Evolutionary conservation across 2,888 invertebrate genomes (phyloP).

Genomic region (Thymelicus acteon): DNA sequence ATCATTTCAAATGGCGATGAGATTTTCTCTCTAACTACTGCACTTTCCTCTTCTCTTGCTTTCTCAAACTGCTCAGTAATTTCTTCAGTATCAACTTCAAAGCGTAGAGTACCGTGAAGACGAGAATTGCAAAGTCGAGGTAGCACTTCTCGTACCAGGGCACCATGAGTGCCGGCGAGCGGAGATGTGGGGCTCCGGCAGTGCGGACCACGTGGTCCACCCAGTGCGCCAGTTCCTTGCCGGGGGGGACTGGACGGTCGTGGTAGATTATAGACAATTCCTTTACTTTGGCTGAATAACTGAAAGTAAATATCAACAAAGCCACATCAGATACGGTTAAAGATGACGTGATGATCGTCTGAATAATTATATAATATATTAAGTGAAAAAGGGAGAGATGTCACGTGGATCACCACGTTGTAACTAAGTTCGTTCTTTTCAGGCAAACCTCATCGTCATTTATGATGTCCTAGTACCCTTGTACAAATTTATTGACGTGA

Average conservation of each 20-base stretch:
- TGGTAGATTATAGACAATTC: slow-evolving; percentile 44
- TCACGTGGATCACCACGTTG: no score
- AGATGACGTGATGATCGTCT: no score
- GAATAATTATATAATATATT: no score
- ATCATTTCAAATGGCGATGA: no score
- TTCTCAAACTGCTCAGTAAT: not conserved
- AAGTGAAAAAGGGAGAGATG: no score
- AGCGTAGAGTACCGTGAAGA: not conserved
- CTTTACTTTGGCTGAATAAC: slow-evolving; percentile 12
- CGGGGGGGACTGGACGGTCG: slow-evolving; percentile 43
- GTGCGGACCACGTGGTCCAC: slow-evolving; percentile 45
- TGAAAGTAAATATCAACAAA: slow-evolving; percentile 1
- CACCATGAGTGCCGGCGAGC: slow-evolving; percentile 35
- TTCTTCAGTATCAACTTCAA: not conserved
- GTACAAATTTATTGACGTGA: no score
- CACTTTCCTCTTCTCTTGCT: not conserved
- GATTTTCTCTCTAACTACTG: no score
- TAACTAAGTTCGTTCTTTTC: no score
- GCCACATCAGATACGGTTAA: no score
- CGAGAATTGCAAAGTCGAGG: slow-evolving; percentile 36
- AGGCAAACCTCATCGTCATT: no score
- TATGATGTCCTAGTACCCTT: no score
- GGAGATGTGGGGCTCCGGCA: slow-evolving; percentile 43
- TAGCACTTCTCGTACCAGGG: slow-evolving; percentile 44
- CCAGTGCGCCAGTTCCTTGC: slow-evolving; percentile 46